Percentiles rank a stretch among this genome's conserved stretches.
These are phyloP conservation scores for Scaptomyza montana DNA, from an alignment of 1,140 invertebrate genomes.

Conservation along the genomic window DNA sequence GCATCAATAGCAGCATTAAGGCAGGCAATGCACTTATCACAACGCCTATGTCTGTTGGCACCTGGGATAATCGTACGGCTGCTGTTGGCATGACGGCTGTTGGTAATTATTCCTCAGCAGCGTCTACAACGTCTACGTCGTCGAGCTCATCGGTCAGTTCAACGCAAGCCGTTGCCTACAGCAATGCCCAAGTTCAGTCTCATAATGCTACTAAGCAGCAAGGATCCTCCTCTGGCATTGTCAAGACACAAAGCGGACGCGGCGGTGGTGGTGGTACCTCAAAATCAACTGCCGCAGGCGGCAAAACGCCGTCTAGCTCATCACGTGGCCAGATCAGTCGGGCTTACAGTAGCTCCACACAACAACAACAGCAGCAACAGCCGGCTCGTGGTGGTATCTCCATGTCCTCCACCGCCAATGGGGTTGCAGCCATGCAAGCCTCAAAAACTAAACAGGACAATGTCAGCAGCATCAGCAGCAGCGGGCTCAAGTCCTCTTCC, in stretches of 20 bases:
- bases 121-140: slow-evolving; percentile 72
- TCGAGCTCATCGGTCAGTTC: slow-evolving; percentile 72
- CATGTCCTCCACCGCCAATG: slow-evolving; percentile 45
- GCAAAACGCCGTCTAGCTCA: slow-evolving; percentile 38
- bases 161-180: slow-evolving; percentile 53
- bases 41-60: slow-evolving; percentile 66
- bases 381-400: slow-evolving; percentile 26
- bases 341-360: slow-evolving; percentile 36
- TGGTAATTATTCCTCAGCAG: slow-evolving; percentile 62
- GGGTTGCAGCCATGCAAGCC: slow-evolving; percentile 15
- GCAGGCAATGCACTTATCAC: slow-evolving; percentile 58
- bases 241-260: slow-evolving; percentile 63
- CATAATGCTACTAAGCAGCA: slow-evolving; percentile 85
- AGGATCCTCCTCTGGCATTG: slow-evolving; percentile 58
- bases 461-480: not conserved
- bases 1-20: slow-evolving; percentile 86
- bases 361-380: slow-evolving; percentile 43
- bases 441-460: slow-evolving; percentile 51
- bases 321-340: slow-evolving; percentile 48
- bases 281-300: slow-evolving; percentile 58
- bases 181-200: slow-evolving; percentile 46
- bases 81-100: slow-evolving; percentile 33
- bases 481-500: slow-evolving; percentile 32
- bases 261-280: slow-evolving; percentile 28
- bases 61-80: slow-evolving; percentile 80